These are phyloP conservation scores for Sphaerophoria rueppellii DNA, from an alignment of 2,888 invertebrate species.

Conservation along the genomic window DNA sequence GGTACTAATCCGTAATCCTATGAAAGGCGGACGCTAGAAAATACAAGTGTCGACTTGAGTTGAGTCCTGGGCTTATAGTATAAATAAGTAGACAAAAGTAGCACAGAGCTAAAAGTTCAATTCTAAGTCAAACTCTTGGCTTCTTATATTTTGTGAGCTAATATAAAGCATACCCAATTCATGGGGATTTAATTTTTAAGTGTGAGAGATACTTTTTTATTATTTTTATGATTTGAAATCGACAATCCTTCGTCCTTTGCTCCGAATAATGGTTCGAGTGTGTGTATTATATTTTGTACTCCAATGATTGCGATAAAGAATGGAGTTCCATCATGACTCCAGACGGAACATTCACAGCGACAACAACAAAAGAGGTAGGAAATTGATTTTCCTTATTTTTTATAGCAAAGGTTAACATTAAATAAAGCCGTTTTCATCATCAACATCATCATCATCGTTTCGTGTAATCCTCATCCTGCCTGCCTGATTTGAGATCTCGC, in stretches of 20 bases:
- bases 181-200: slow-evolving; percentile 35
- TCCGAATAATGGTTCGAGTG: slow-evolving; percentile 15
- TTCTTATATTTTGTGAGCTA: not conserved
- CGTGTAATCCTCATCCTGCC: too few species aligned
- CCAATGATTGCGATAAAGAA: slow-evolving; percentile 68
- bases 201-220: slow-evolving; percentile 35
- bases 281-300: slow-evolving; percentile 33
- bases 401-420: slow-evolving; percentile 23
- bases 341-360: slow-evolving; percentile 36
- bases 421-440: not conserved
- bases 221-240: slow-evolving; percentile 37
- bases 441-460: not conserved
- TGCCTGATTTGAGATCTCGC: not conserved
- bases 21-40: not conserved
- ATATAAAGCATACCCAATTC: not conserved
- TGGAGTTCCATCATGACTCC: slow-evolving; percentile 48
- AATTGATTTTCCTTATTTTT: slow-evolving; percentile 53
- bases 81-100: too few species aligned
- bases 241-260: slow-evolving; percentile 9
- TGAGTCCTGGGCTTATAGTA: too few species aligned
- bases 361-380: slow-evolving; percentile 11
- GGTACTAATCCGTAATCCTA: slow-evolving; percentile 27
- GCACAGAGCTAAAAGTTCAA: not conserved
- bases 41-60: too few species aligned
- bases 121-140: not conserved